Evolutionary conservation across 2,797 vertebrate genomes (phyloP).

Genomic region (Carduelis carduelis): DNA sequence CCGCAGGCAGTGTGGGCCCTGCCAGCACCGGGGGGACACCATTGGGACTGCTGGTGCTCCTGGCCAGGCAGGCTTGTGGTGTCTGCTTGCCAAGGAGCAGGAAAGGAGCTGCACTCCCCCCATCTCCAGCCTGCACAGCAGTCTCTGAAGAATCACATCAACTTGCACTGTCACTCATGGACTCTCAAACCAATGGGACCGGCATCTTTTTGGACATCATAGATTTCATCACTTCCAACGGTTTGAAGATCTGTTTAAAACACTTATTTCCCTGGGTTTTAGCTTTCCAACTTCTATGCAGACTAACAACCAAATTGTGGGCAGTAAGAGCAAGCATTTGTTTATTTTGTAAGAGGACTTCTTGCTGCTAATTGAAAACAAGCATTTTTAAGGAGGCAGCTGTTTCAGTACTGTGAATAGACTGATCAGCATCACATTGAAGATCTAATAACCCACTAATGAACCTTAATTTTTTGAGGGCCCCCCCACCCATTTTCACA

Average conservation of each 20-base stretch:
- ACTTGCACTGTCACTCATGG: not conserved
- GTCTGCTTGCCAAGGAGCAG: not conserved
- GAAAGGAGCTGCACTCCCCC: not conserved
- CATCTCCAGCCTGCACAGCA: not conserved
- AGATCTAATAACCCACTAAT: not conserved
- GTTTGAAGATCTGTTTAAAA: not conserved
- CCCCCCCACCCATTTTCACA: not conserved
- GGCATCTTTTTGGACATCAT: not conserved
- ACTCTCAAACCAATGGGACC: accelerated
- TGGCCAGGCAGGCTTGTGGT: not conserved
- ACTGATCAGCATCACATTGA: slow-evolving; percentile 22
- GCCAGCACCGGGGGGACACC: not conserved
- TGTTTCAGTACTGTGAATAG: slow-evolving; percentile 12
- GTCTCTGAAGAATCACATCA: not conserved
- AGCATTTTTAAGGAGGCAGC: slow-evolving; percentile 44
- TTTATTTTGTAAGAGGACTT: slow-evolving; percentile 49
- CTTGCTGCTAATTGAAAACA: slow-evolving; percentile 48
- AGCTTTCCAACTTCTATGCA: not conserved
- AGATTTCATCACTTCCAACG: not conserved
- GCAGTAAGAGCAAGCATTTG: slow-evolving; percentile 29
- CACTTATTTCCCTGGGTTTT: slow-evolving; percentile 13
- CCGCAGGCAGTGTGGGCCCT: accelerated
- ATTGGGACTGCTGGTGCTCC: not conserved
- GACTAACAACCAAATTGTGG: slow-evolving; percentile 28
- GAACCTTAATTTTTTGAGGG: not conserved